A percentile compares a stretch with the other conserved stretches of the same genome.
These are phyloP conservation scores for Drosophila helvetica DNA, from an alignment of 2,888 invertebrate genomes.

Conservation along the genomic window DNA sequence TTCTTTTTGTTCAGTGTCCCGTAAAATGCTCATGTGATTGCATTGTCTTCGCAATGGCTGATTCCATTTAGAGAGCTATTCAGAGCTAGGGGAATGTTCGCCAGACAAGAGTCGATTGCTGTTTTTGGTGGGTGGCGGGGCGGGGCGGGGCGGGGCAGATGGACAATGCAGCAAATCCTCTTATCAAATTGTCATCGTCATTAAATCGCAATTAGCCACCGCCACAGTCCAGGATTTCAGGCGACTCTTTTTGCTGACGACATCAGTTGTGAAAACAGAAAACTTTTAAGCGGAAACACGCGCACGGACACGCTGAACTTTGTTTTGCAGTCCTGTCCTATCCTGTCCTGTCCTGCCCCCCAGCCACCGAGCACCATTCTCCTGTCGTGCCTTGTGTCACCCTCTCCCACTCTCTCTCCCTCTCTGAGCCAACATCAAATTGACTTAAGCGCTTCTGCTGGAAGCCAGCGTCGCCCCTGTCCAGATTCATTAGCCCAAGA, in stretches of 20 bases:
- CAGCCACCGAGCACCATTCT: background rate
- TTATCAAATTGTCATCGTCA: conserved; percentile 67
- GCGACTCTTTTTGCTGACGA: conserved; percentile 35
- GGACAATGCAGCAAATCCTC: conserved; percentile 36
- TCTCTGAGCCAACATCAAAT: conserved; percentile 57
- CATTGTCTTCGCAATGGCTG: conserved; percentile 49
- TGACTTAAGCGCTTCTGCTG: conserved; percentile 67
- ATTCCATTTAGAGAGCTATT: conserved; percentile 45
- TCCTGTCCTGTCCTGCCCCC: background rate
- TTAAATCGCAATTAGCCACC: conserved; percentile 71
- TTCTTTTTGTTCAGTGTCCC: conserved; percentile 30
- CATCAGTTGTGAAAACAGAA: conserved; percentile 41
- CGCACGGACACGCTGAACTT: conserved; percentile 47
- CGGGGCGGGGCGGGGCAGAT: background rate
- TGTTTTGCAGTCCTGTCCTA: conserved; percentile 13
- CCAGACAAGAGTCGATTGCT: background rate
- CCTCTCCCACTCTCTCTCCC: no score
- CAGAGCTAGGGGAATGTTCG: conserved; percentile 13
- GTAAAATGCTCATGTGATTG: conserved; percentile 58
- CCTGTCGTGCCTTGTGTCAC: background rate
- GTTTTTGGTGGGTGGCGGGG: background rate
- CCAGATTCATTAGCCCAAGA: conserved; percentile 35
- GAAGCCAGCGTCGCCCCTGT: conserved; percentile 35
- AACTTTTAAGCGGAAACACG: conserved; percentile 76
- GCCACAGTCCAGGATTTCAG: conserved; percentile 44